Conservation (phyloP, 2,113 vertebrate genomes). For the Entelurus aequoreus region DNA sequence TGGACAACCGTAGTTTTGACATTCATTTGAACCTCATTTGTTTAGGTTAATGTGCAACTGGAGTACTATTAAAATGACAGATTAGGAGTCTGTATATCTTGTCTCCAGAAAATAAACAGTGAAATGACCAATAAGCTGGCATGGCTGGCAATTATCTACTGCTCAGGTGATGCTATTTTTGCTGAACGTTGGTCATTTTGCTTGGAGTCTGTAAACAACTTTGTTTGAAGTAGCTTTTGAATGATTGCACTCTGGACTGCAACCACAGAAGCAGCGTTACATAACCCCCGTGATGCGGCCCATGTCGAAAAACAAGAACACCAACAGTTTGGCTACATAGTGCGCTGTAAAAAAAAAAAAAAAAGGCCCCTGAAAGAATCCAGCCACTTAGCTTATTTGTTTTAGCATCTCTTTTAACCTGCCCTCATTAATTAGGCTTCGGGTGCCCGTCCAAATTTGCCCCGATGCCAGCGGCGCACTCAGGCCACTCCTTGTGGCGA, state of each 20-base stretch:
- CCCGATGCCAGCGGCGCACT: slow-evolving; percentile 38
- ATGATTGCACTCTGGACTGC: slow-evolving; percentile 33
- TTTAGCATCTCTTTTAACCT: slow-evolving; percentile 51
- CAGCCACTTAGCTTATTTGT: slow-evolving; percentile 42
- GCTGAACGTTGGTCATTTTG: slow-evolving; percentile 35
- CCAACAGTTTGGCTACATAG: slow-evolving; percentile 33
- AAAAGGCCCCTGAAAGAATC: slow-evolving; percentile 42
- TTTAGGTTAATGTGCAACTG: not conserved
- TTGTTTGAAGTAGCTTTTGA: slow-evolving; percentile 45
- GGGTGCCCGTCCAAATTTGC: slow-evolving; percentile 33
- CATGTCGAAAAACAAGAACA: slow-evolving; percentile 27
- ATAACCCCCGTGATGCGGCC: slow-evolving; percentile 35
- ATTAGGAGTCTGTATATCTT: not conserved
- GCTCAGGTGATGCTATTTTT: slow-evolving; percentile 16
- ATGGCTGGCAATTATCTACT: slow-evolving; percentile 23
- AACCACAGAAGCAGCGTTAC: slow-evolving; percentile 37
- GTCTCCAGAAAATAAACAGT: not conserved
- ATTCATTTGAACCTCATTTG: not conserved
- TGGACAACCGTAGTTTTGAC: slow-evolving; percentile 1
- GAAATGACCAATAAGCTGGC: slow-evolving; percentile 7
- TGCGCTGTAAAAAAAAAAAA: slow-evolving; percentile 25
- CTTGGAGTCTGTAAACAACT: slow-evolving; percentile 46
- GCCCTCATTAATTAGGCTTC: slow-evolving; percentile 64
- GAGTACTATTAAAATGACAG: not conserved
- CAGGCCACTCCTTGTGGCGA: slow-evolving; percentile 48